Base-by-base conservation (phyloP, 2,797 vertebrate genomes). In the Gallinago solitaria region DNA sequence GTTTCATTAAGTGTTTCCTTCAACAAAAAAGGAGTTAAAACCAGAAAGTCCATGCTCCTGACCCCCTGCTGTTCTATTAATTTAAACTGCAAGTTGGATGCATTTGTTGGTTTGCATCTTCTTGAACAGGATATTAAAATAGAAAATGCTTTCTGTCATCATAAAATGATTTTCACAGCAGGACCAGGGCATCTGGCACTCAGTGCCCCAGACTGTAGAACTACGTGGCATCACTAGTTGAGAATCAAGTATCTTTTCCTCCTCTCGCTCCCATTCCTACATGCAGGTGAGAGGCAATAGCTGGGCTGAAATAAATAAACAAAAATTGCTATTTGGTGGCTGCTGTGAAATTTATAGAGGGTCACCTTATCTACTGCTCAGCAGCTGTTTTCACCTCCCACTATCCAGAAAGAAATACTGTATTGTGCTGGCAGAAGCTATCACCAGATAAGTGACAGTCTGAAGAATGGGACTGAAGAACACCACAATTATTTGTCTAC, bases 281-380 rank as follows among this genome's bases (percentile, higher is more conserved):
- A 2, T 1, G 7, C 13, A 35, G 51, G 30, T 20, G 50, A 88
- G 73, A 90, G 43, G 63, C 35, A 82, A 73, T 0, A 79, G 18
- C n/a, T 47, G 27, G 70, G 33, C 57, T 80, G 63, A 75, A 91
- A 67, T 35, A 84, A 78, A 68, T 16, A 61, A 87, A 56, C 18
- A 43, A 35, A 90, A 84, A 70, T 25, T 70, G 41, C 39, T 67
- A 1, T 37, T 69, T 73, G 35, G 23, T 87, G 85, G 67, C 53
- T 92, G 73, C 61, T 87, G 50, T 35, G 60, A 61, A 79, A 74
- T 91, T 65, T 86, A 77, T 19, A 53, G 67, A 63, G 28, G 32
- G 32, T 90, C 47, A 56, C n/a, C 39, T 84, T 92, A 76, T 64
- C 89, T 91, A 19, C 70, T 82, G 74, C 80, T 92, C 74, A 90